A percentile compares a stretch with the other conserved stretches of the same genome.
These are phyloP conservation scores for Goniozus legneri DNA, from an alignment of 1,140 invertebrate species.

Conservation along the genomic window DNA sequence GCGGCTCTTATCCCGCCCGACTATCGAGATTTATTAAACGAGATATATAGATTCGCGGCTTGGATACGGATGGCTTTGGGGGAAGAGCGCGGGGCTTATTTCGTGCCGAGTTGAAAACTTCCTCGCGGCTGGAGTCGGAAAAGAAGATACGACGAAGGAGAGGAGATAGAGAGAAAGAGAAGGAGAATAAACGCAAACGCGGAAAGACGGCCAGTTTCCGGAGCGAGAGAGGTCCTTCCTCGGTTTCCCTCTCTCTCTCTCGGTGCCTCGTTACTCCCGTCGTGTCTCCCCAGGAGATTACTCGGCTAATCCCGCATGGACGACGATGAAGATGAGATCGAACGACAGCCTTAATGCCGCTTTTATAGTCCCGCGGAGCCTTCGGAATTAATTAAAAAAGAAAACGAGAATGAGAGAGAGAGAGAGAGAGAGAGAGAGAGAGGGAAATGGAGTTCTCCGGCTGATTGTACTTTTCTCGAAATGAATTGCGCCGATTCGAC, in stretches of 20 bases:
- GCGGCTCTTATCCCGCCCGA: constrained; percentile 20
- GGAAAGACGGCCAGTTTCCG: too few relatives aligned
- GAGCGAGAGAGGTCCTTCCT: constrained; percentile 31
- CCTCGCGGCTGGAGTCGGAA: background rate
- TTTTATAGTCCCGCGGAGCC: constrained; percentile 22
- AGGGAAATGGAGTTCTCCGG: too few relatives aligned
- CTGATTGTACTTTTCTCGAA: too few relatives aligned
- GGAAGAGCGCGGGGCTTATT: constrained; percentile 2
- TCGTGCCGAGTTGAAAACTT: background rate
- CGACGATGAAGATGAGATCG: constrained; percentile 25
- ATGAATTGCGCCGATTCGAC: too few relatives aligned
- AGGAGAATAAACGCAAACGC: background rate
- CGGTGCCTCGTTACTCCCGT: constrained; percentile 28
- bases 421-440: too few relatives aligned
- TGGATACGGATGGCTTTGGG: background rate
- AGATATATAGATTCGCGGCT: constrained; percentile 9
- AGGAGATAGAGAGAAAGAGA: background rate
- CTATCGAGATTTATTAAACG: constrained; percentile 28
- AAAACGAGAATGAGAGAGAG: too few relatives aligned
- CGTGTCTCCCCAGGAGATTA: constrained; percentile 28
- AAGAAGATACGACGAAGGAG: background rate
- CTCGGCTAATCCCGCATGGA: constrained; percentile 29
- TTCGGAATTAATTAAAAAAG: constrained; percentile 27
- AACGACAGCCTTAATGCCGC: constrained; percentile 26
- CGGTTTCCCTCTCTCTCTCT: too few relatives aligned